Evolutionary conservation across 2,113 vertebrate species (phyloP).

Genomic region (Micromys minutus): DNA sequence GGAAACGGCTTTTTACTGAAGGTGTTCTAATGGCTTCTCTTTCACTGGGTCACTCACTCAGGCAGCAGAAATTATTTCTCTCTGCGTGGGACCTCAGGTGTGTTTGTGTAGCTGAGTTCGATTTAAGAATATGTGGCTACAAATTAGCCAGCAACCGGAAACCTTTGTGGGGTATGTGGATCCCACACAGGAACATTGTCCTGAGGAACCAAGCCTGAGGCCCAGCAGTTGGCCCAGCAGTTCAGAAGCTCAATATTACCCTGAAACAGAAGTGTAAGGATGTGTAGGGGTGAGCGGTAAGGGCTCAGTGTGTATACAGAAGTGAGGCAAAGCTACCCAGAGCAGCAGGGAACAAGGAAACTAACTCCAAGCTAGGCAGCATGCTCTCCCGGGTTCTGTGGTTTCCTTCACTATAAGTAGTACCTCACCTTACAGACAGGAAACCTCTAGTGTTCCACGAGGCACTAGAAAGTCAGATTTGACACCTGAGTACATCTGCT

Average conservation of each 20-base stretch:
- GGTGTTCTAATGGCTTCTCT: not conserved
- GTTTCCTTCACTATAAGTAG: not conserved
- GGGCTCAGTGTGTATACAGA: not conserved
- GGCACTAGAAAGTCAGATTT: not conserved
- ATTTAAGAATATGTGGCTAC: not conserved
- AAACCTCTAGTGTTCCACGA: fast-evolving
- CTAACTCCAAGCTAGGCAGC: fast-evolving
- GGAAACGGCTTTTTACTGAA: not conserved
- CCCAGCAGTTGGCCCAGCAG: not conserved
- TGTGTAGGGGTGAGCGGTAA: not conserved
- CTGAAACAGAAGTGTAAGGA: not conserved
- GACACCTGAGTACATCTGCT: not conserved
- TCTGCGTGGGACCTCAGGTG: not conserved
- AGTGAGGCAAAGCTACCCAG: not conserved
- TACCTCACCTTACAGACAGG: not conserved
- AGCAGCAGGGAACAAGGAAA: not conserved
- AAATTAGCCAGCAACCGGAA: not conserved
- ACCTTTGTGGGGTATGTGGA: fast-evolving
- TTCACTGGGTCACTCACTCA: not conserved
- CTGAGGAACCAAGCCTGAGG: not conserved
- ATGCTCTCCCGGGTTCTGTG: fast-evolving
- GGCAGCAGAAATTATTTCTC: not conserved
- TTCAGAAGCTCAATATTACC: not conserved
- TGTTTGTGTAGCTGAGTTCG: not conserved
- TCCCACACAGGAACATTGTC: fast-evolving